Percentiles rank a stretch among this genome's conserved stretches.
phyloP scores from a whole-genome alignment of 2,797 vertebrate species.

The Bradypus variegatus region DNA sequence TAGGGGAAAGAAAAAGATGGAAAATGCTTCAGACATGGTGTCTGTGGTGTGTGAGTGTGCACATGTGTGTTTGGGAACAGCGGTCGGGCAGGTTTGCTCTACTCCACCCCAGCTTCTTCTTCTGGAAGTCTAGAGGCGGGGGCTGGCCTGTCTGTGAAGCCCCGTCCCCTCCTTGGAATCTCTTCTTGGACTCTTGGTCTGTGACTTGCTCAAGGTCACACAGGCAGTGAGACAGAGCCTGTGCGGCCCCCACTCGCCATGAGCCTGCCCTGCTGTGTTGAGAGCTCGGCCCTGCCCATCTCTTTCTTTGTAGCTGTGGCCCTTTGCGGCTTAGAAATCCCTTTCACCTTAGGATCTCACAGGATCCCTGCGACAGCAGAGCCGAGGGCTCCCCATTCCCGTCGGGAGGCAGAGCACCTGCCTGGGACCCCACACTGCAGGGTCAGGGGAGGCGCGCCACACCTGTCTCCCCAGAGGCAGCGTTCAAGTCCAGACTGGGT shows the following conservation, averaged over 20 bases:
- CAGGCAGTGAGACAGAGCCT: neutral
- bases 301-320: neutral
- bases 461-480: neutral
- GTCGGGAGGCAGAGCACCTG: neutral
- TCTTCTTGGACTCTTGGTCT: neutral
- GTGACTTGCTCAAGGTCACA: neutral
- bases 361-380: neutral
- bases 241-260: accelerated
- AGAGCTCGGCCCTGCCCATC: neutral
- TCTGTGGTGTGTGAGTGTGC: neutral
- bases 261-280: accelerated
- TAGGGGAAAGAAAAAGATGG: neutral
- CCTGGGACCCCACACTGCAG: neutral
- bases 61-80: neutral
- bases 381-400: neutral
- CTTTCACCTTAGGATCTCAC: neutral
- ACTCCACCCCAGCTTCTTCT: neutral
- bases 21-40: too few species aligned
- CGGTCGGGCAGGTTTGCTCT: neutral
- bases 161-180: neutral
- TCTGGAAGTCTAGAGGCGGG: neutral
- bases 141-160: neutral
- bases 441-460: accelerated
- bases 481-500: neutral
- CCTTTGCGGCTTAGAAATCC: neutral